Conservation (phyloP, 2,888 invertebrate species). For the Dendrolimus houi region DNA sequence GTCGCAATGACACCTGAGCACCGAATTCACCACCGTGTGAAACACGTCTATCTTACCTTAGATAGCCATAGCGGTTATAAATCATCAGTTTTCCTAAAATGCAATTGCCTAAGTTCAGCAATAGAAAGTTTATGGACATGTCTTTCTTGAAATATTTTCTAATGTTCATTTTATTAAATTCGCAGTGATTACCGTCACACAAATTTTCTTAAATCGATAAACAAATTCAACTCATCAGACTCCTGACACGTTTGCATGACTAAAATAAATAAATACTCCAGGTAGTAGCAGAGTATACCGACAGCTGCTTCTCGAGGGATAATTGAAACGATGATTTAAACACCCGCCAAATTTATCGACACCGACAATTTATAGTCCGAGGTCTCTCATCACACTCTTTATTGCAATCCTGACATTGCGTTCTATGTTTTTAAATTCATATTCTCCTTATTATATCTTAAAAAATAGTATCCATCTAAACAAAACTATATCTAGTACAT, state of each 20-base stretch:
- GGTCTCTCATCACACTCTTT: slow-evolving; percentile 12
- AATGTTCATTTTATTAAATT: not conserved
- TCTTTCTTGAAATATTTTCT: too few species aligned
- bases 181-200: not conserved
- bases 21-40: too few species aligned
- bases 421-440: not conserved
- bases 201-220: slow-evolving; percentile 29
- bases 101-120: too few species aligned
- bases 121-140: too few species aligned
- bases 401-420: not conserved
- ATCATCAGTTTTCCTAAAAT: too few species aligned
- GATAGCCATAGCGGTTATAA: too few species aligned
- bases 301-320: slow-evolving; percentile 67
- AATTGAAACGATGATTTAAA: slow-evolving; percentile 74
- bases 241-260: slow-evolving; percentile 55
- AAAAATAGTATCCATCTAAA: not conserved
- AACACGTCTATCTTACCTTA: too few species aligned
- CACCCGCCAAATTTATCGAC: slow-evolving; percentile 70
- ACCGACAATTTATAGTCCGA: slow-evolving; percentile 53
- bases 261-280: slow-evolving; percentile 72
- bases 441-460: not conserved
- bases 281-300: slow-evolving; percentile 48
- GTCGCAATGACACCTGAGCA: too few species aligned
- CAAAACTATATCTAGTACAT: not conserved
- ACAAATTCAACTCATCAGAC: slow-evolving; percentile 17